Conservation (phyloP, 2,113 vertebrate genomes). For the Neopipo cinnamomea region DNA sequence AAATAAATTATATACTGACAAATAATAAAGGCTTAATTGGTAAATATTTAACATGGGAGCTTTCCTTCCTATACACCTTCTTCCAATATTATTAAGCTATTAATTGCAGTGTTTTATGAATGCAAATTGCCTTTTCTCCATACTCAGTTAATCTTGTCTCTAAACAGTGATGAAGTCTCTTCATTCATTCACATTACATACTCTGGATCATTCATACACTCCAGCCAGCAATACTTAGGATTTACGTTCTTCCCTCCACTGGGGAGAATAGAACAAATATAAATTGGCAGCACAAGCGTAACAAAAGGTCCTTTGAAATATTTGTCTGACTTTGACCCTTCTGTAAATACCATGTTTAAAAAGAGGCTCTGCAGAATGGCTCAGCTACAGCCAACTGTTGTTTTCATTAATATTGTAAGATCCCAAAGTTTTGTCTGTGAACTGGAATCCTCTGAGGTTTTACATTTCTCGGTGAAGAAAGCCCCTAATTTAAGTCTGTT, state of each 20-base stretch:
- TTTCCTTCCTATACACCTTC: neutral
- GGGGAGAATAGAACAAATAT: neutral
- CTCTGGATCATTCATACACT: neutral
- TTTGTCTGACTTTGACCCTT: neutral
- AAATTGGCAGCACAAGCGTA: neutral
- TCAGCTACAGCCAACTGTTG: neutral
- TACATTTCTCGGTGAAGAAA: neutral
- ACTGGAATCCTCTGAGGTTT: neutral
- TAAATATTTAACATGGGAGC: conserved; percentile 14
- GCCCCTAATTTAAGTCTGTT: neutral
- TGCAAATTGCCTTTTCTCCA: neutral
- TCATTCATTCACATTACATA: neutral
- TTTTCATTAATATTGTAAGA: neutral
- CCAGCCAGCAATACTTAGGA: neutral
- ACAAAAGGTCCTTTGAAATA: neutral
- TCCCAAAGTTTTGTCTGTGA: neutral
- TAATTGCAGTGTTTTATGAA: neutral
- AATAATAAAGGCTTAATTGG: conserved; percentile 32
- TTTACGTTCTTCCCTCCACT: neutral
- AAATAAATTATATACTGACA: conserved; percentile 43
- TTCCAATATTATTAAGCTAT: conserved; percentile 1
- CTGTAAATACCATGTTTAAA: neutral
- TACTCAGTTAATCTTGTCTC: neutral
- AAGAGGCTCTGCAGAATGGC: neutral
- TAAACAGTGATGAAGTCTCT: neutral